Evolutionary conservation across 2,797 vertebrate species (phyloP), one percentile per base, ranked within the genome.

Genomic region (Momotus momota): DNA sequence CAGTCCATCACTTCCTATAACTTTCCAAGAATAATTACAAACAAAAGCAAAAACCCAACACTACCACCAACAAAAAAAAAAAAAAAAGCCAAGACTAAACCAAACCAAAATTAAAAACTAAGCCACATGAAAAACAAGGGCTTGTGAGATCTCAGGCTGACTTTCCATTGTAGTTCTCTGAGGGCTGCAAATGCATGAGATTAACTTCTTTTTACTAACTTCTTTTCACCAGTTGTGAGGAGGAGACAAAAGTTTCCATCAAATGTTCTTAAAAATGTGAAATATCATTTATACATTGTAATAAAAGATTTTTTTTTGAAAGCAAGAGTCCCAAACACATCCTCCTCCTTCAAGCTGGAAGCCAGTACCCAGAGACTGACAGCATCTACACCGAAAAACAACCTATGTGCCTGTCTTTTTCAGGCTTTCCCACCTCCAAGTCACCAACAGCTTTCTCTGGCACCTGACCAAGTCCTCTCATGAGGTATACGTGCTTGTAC

Each of bases 1-100:
- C 5, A 58, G 17, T 27, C 12, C 69, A 5, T 16, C 0, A 0
- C 6, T 67, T 67, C 23, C 70, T 27, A 31, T 16, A 86, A 49
- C 11, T 85, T 81, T n/a, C 23, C 13, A 54, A 48, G 18, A 71
- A 33, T n/a, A 35, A 51, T 51, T 58, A 46, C 65, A 41, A 41
- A 7, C 12, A 7, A 46, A 86, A 81, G 0, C 14, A 11, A n/a
- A 83, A 81, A 35, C 35, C 35, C 35, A 35, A 8, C 35, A 35
- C 35, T 35, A 7, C 35, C 35, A 35, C 35, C 35, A 35, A 35
- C 35, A 35, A 35, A 35, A 35, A 35, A 35, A 35, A 35, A 35
- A 35, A 35, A 35, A 35, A 35, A 35, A 35, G 35, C 35, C 35
- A 35, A 35, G 35, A 35, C 35, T 7, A 35, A 35, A 35, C 35